A percentile compares a stretch with the other conserved stretches of the same genome.
Evolutionary conservation across 2,888 invertebrate genomes (phyloP).

Genomic region (Chesias legatella): DNA sequence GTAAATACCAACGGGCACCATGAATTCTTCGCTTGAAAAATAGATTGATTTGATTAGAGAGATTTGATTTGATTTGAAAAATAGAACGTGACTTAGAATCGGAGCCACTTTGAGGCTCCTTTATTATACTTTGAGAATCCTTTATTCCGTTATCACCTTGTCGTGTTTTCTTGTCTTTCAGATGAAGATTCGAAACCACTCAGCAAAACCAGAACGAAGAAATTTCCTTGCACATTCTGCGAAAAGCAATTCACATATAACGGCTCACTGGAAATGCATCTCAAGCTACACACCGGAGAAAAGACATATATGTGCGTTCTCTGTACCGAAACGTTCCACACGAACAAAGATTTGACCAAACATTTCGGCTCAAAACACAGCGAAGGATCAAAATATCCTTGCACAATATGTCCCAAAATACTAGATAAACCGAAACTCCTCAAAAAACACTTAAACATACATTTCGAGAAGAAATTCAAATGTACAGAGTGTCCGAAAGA

Average conservation of each 20-base stretch:
- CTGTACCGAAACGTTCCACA: conserved; percentile 47
- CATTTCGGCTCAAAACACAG: conserved; percentile 51
- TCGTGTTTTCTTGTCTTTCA: conserved; percentile 16
- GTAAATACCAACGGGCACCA: too few relatives aligned
- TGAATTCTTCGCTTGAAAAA: too few relatives aligned
- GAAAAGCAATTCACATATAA: conserved; percentile 46
- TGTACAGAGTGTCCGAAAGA: conserved; percentile 56
- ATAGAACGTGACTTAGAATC: too few relatives aligned
- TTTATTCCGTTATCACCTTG: too few relatives aligned
- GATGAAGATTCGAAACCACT: conserved; percentile 17
- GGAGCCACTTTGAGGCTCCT: too few relatives aligned
- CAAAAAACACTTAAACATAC: conserved; percentile 55
- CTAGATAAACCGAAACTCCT: conserved; percentile 52
- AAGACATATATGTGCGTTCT: conserved; percentile 52
- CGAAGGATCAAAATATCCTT: conserved; percentile 44
- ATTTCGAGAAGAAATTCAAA: conserved; percentile 56
- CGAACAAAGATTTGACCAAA: conserved; percentile 56
- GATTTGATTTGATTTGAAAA: too few relatives aligned
- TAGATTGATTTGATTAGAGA: too few relatives aligned
- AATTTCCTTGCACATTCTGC: conserved; percentile 46
- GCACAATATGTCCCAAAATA: conserved; percentile 47
- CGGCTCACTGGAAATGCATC: conserved; percentile 49
- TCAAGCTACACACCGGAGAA: conserved; percentile 48
- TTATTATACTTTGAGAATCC: too few relatives aligned
- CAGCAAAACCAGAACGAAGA: conserved; percentile 27